A percentile compares a stretch with the other conserved stretches of the same genome.
Evolutionary conservation across 2,797 vertebrate genomes (phyloP).

Genomic region (Bucorvus abyssinicus): DNA sequence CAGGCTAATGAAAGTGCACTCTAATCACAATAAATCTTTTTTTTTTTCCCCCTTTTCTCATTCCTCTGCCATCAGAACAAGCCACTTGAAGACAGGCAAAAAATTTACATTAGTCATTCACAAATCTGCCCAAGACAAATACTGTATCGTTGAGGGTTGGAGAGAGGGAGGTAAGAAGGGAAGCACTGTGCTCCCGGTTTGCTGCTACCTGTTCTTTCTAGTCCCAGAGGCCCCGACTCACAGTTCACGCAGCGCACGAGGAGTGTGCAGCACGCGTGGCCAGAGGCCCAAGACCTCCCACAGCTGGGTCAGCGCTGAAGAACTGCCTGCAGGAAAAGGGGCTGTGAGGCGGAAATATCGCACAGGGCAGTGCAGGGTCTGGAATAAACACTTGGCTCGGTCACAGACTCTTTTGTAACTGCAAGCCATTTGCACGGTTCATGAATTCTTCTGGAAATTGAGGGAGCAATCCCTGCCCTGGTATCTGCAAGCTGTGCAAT

Average conservation of each 20-base stretch:
- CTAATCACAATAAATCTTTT: neutral
- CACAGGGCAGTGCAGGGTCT: neutral
- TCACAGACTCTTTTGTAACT: neutral
- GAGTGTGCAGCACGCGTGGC: neutral
- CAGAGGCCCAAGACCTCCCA: neutral
- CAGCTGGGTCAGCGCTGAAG: neutral
- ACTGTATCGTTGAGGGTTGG: neutral
- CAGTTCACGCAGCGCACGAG: fast-evolving
- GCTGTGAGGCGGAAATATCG: neutral
- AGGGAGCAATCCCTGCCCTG: neutral
- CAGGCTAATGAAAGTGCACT: neutral
- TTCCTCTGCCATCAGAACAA: neutral
- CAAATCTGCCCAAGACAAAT: neutral
- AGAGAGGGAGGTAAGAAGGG: neutral
- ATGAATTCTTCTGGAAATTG: neutral
- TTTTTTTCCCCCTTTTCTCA: neutral
- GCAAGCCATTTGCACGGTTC: neutral
- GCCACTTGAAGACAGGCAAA: neutral
- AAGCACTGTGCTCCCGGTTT: neutral
- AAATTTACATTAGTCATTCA: neutral
- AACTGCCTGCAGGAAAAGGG: neutral
- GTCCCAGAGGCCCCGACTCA: neutral
- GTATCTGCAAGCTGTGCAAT: neutral
- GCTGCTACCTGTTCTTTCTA: neutral
- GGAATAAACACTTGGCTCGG: neutral